phyloP scores from a whole-genome alignment of 2,888 invertebrate species.

The Drosophila robusta region DNA sequence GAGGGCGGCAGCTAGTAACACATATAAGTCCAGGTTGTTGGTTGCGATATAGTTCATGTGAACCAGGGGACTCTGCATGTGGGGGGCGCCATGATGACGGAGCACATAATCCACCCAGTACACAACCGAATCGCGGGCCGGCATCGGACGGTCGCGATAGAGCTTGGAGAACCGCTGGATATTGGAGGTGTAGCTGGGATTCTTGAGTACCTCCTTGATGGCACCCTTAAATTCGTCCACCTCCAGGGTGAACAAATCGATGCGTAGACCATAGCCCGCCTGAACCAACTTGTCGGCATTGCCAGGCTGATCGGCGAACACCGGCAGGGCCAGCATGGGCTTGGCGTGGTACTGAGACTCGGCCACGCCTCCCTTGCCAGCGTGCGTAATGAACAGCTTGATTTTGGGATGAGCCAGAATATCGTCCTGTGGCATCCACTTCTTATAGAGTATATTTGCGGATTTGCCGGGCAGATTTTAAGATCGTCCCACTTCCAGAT shows the following conservation, averaged over 20 bases:
- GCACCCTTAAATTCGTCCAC: constrained; percentile 51
- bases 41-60: constrained; percentile 85
- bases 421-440: constrained; percentile 90
- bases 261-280: constrained; percentile 73
- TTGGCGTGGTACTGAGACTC: constrained; percentile 88
- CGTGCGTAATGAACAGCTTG: constrained; percentile 88
- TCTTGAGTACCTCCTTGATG: constrained; percentile 72
- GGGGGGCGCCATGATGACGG: constrained; percentile 86
- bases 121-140: constrained; percentile 86
- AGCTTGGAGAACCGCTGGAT: constrained; percentile 85
- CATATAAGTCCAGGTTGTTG: constrained; percentile 85
- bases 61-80: constrained; percentile 86
- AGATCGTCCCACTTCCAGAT: constrained; percentile 90
- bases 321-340: constrained; percentile 85
- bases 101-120: constrained; percentile 87
- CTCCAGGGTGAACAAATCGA: constrained; percentile 64
- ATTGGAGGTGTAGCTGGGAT: constrained; percentile 69
- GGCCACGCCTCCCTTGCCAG: constrained; percentile 88
- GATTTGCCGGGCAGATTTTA: constrained; percentile 85
- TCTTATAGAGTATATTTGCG: constrained; percentile 85
- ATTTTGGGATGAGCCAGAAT: constrained; percentile 88
- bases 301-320: constrained; percentile 81
- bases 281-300: constrained; percentile 74
- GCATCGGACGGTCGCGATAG: constrained; percentile 87
- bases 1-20: constrained; percentile 45